Base-by-base conservation (phyloP, 2,888 invertebrate species). In the Odontothrips loti region DNA sequence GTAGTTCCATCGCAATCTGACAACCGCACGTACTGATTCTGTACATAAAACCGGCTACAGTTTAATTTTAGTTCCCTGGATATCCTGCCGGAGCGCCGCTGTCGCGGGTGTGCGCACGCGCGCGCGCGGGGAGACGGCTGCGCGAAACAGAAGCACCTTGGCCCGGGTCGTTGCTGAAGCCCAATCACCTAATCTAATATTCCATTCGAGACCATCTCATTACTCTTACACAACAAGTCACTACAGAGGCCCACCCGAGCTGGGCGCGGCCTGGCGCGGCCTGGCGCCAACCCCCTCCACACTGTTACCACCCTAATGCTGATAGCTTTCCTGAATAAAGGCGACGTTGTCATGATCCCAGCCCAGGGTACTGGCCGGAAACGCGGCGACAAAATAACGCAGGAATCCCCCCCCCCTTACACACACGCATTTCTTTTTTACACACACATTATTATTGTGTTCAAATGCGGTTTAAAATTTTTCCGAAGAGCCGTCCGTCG, bases 181-280 rank as follows among this genome's bases (percentile, higher is more conserved):
- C 58, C 58, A 58, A 58, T 58, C 58, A 58, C 58, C 58, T 58
- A 58, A 58, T 58, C 58, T 58, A 58, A 58, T 58, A 58, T 58
- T 58, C 58, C 58, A 58, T 58, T 58, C 58, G 58, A 58, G 58
- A 58, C 58, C 58, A 58, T 58, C 58, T 58, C 58, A 58, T 58
- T 58, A 58, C 58, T 58, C 58, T 58, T 58, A 58, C 58, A 58
- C 58, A 58, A 58, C 58, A 58, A 58, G 58, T 58, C 58, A n/a
- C 58, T 58, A n/a, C 58, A 6, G 34, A 43, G 34, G 6, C 34
- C 34, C 34, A 43, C 34, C 34, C 34, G 34, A 43, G 17, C 58
- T 17, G 58, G 20, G 58, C 58, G 20, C 58, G 15, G 58, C 51
- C 51, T 17, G 51, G 8, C 51, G 20, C 58, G 12, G 58, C 58